Evolutionary conservation across 1,140 invertebrate species (phyloP).

Genomic region (Macrotrachela quadricornifera): DNA sequence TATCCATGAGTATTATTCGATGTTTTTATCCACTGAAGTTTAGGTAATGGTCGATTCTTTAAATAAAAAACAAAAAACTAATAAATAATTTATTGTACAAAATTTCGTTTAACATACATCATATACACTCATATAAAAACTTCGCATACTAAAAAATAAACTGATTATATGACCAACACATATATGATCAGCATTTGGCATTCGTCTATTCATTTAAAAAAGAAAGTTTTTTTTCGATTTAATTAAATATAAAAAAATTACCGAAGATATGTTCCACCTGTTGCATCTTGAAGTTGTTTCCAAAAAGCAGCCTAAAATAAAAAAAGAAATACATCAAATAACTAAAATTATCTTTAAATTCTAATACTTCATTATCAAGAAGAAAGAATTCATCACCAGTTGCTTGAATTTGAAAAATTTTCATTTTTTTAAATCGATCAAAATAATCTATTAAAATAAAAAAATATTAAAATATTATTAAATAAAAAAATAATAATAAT

Average conservation of each 20-base stretch:
- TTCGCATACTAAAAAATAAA: constrained; percentile 13
- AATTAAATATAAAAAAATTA: neutral
- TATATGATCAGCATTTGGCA: constrained; percentile 18
- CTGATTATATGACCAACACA: constrained; percentile 15
- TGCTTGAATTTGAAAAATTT: constrained; percentile 16
- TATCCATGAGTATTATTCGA: constrained; percentile 5
- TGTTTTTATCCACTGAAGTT: neutral
- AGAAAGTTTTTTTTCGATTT: neutral
- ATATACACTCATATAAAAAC: constrained; percentile 10
- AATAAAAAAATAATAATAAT: too few relatives aligned
- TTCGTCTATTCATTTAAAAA: neutral
- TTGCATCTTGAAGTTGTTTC: too few relatives aligned
- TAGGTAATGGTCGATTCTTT: constrained; percentile 3
- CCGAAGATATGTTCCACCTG: constrained; percentile 9
- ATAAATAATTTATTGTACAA: too few relatives aligned
- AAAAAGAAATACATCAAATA: too few relatives aligned
- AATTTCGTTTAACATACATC: too few relatives aligned
- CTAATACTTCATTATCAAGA: constrained; percentile 17
- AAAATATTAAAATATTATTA: neutral
- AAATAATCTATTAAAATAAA: constrained; percentile 15
- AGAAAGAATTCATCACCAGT: constrained; percentile 22
- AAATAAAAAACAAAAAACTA: neutral
- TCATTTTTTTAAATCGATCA: constrained; percentile 14
- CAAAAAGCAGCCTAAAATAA: too few relatives aligned
- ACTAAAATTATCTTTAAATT: constrained; percentile 10